phyloP scores from a whole-genome alignment of 37 sponge, comb jelly and placozoan genomes.

The Haliclona indistincta region DNA sequence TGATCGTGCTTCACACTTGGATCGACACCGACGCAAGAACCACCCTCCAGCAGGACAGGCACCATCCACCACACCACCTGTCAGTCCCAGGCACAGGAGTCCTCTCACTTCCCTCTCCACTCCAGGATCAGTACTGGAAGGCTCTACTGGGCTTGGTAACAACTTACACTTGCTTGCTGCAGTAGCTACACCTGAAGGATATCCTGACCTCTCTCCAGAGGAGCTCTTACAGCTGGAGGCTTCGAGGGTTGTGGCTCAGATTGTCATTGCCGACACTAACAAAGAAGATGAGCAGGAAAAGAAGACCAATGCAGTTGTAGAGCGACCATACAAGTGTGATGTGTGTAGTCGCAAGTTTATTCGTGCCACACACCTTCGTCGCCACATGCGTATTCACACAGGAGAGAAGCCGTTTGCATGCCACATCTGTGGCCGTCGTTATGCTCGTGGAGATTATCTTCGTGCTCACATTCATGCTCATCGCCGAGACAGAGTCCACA shows the following conservation, averaged over 20 bases:
- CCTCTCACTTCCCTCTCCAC: constrained; percentile 9
- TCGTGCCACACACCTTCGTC: constrained; percentile 59
- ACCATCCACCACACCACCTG: constrained; percentile 47
- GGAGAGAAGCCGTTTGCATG: constrained; percentile 80
- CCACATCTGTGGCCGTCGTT: constrained; percentile 73
- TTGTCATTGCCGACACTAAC: constrained; percentile 6
- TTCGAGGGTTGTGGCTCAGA: background rate
- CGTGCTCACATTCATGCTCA: constrained; percentile 77
- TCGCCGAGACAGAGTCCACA: constrained; percentile 53
- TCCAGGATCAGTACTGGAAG: background rate
- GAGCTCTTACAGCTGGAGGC: background rate
- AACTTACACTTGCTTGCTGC: constrained; percentile 75
- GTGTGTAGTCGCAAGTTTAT: constrained; percentile 67
- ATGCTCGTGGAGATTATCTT: constrained; percentile 72
- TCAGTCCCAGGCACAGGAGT: constrained; percentile 29
- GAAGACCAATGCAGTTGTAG: constrained; percentile 13
- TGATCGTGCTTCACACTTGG: constrained; percentile 67
- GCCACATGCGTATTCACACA: constrained; percentile 80
- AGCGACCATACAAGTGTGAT: constrained; percentile 59
- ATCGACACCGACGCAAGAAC: constrained; percentile 63
- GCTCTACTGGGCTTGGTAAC: constrained; percentile 1
- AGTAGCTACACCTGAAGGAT: constrained; percentile 69
- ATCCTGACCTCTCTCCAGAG: background rate
- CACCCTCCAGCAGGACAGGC: constrained; percentile 59
- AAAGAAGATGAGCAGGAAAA: background rate